Evolutionary conservation across 1,140 invertebrate species (phyloP).

Genomic region (Heliothis subflexa): DNA sequence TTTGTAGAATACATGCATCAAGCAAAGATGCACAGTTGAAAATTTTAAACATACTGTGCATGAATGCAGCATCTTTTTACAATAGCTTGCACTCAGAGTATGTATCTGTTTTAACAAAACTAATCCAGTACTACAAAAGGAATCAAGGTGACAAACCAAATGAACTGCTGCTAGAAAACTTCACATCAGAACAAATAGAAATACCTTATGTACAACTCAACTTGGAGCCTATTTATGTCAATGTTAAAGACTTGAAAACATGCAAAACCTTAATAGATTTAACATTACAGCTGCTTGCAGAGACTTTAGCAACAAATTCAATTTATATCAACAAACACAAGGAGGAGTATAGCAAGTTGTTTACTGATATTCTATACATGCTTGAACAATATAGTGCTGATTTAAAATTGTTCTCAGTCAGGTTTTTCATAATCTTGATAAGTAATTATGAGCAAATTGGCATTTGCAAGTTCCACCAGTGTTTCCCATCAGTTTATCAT

Average conservation of each 20-base stretch:
- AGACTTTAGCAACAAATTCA: conserved; percentile 68
- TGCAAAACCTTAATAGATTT: conserved; percentile 75
- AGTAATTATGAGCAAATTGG: conserved; percentile 63
- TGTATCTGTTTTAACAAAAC: conserved; percentile 70
- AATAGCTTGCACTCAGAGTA: conserved; percentile 83
- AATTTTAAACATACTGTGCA: conserved; percentile 84
- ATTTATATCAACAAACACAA: conserved; percentile 58
- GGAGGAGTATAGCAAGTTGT: conserved; percentile 55
- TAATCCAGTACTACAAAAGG: conserved; percentile 80
- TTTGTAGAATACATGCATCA: conserved; percentile 82
- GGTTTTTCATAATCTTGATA: conserved; percentile 77
- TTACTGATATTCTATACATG: conserved; percentile 66
- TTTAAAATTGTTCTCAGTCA: conserved; percentile 72
- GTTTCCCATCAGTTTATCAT: conserved; percentile 61
- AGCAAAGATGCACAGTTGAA: conserved; percentile 86
- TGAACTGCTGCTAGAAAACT: conserved; percentile 73
- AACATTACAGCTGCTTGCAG: conserved; percentile 69
- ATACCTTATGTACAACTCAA: conserved; percentile 82
- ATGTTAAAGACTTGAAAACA: conserved; percentile 68
- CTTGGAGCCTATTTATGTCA: conserved; percentile 80
- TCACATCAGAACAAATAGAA: conserved; percentile 75
- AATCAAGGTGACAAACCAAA: conserved; percentile 51
- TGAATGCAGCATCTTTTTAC: conserved; percentile 84
- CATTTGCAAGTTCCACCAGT: conserved; percentile 59
- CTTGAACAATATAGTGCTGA: conserved; percentile 75